These are phyloP conservation scores for Panthera leo DNA, from an alignment of 2,113 vertebrate genomes.

Conservation along the genomic window DNA sequence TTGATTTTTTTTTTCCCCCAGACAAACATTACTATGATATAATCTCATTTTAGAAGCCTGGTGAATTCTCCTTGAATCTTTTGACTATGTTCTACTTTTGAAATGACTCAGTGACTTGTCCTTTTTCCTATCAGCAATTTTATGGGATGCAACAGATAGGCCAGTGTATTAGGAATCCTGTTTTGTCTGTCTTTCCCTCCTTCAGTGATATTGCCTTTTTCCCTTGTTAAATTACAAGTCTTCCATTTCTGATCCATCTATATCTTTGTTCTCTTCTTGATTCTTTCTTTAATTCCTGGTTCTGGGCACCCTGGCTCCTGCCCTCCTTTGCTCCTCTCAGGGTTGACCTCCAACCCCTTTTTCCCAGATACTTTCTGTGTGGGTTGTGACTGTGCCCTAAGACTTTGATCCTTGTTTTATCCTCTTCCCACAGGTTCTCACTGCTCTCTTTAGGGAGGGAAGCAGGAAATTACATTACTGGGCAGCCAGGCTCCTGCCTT, in stretches of 20 bases:
- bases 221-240: constrained; percentile 26
- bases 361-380: neutral
- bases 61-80: constrained; percentile 37
- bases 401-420: neutral
- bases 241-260: neutral
- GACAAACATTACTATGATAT: neutral
- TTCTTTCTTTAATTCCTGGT: constrained; percentile 1
- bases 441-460: constrained; percentile 9
- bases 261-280: neutral
- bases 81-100: neutral
- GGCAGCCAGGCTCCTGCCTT: constrained; percentile 10
- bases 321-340: neutral
- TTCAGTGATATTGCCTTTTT: neutral
- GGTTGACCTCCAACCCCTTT: neutral
- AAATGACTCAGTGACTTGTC: neutral
- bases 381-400: neutral
- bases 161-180: neutral
- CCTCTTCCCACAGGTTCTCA: neutral
- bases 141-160: neutral
- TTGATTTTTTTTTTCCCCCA: neutral
- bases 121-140: neutral
- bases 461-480: neutral
- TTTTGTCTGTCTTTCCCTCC: constrained; percentile 14
- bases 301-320: neutral
- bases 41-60: constrained; percentile 27